Evolutionary conservation across 2,797 vertebrate genomes (phyloP), one percentile per base, ranked within the genome.

Genomic region (Fistularia commersonii): DNA sequence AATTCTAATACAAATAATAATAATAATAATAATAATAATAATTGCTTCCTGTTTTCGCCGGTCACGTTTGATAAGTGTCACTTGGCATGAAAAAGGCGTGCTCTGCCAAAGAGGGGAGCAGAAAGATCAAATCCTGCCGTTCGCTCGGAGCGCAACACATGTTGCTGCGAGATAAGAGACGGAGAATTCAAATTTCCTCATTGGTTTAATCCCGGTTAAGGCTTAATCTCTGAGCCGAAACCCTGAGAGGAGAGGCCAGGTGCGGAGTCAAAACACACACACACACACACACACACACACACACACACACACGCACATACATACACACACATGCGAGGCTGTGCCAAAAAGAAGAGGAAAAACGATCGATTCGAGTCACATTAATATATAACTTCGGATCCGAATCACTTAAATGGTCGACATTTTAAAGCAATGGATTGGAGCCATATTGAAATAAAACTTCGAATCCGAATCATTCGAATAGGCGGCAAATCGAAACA

Each of bases 171-270:
- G 87, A 92, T 52, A 81, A 64, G 70, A 79, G 85, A 83, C 79
- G 83, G 87, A 79, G 88, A 87, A 84, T 88, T 85, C 69, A 84
- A 87, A 86, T 84, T 83, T 81, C 80, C 68, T 74, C 55, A 83
- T 76, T 82, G 69, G 78, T 84, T 89, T 86, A 88, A 82, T 87
- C 84, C 83, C 76, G 84, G 86, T 87, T 86, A 80, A 79, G 62
- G 78, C 61, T 83, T 86, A 78, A 81, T 86, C 77, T 80, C 83
- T 83, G 79, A 77, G 78, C 78, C 81, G 80, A 83, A 79, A 72
- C 75, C 76, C 34, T 77, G 67, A 69, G 77, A 82, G 71, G 79
- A 79, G 61, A 72, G 59, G 74, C 76, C 59, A 58, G 70, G 67
- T 81, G 65, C 78, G 65, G 62, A 74, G 64, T 69, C 11, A 41